These are phyloP conservation scores for Psilopogon haemacephalus DNA, from an alignment of 2,113 vertebrate genomes.

Conservation along the genomic window DNA sequence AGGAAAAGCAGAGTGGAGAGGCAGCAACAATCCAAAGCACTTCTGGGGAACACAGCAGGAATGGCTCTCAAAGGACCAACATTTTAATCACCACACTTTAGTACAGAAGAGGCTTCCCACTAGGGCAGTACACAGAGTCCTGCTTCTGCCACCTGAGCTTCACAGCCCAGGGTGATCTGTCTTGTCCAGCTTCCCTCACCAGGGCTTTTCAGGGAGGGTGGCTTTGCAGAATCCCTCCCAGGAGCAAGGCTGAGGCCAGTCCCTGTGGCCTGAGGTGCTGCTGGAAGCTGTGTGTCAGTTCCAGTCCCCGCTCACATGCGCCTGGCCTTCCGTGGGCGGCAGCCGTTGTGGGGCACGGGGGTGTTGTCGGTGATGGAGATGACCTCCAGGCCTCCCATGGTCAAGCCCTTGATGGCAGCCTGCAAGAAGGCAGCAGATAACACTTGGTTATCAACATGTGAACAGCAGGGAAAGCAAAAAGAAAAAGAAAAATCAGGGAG, in stretches of 20 bases:
- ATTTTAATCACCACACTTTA: conserved; percentile 61
- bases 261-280: background rate
- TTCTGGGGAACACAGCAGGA: conserved; percentile 15
- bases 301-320: conserved; percentile 72
- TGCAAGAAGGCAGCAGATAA: conserved; percentile 54
- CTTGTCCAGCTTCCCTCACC: background rate
- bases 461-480: background rate
- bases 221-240: background rate
- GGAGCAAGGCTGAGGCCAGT: background rate
- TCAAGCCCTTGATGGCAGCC: conserved; percentile 92
- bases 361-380: conserved; percentile 97
- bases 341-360: conserved; percentile 94
- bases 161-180: background rate
- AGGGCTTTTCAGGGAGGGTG: background rate
- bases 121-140: background rate
- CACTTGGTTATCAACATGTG: background rate
- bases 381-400: conserved; percentile 90
- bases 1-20: background rate
- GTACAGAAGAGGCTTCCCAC: conserved; percentile 16
- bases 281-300: background rate
- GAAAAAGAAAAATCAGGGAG: background rate
- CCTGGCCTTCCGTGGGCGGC: conserved; percentile 90
- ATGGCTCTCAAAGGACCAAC: background rate
- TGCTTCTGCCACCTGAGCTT: background rate
- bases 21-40: conserved; percentile 15